These are phyloP conservation scores for Phthorimaea operculella DNA, from an alignment of 1,140 invertebrate genomes.

Conservation along the genomic window DNA sequence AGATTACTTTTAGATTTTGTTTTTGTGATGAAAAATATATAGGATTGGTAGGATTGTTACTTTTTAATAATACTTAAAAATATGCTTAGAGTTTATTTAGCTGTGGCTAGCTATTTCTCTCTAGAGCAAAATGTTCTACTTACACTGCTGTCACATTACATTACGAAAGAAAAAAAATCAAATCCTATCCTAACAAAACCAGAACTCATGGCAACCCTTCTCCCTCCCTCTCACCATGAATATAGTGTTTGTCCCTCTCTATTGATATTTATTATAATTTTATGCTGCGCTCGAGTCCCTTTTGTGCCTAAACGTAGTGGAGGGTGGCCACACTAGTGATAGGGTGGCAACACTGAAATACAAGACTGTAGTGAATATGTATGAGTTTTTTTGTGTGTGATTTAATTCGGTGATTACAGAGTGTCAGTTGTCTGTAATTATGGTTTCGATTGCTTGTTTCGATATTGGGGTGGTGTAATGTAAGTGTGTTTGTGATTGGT, in stretches of 20 bases:
- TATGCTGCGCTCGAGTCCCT: constrained; percentile 49
- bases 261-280: constrained; percentile 63
- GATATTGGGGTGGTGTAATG: constrained; percentile 4
- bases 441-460: constrained; percentile 9
- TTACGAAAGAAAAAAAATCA: neutral
- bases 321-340: constrained; percentile 46
- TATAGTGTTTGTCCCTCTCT: constrained; percentile 24
- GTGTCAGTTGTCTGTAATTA: constrained; percentile 55
- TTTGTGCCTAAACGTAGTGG: constrained; percentile 53
- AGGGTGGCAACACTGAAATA: constrained; percentile 46
- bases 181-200: neutral
- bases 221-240: neutral
- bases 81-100: too few species aligned
- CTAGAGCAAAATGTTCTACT: too few species aligned
- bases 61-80: too few species aligned
- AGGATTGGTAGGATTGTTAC: too few species aligned
- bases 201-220: neutral
- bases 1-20: too few species aligned
- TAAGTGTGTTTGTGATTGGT: neutral
- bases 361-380: constrained; percentile 47
- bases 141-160: neutral
- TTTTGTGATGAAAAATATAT: too few species aligned
- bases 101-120: too few species aligned
- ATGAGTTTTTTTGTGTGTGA: constrained; percentile 45
- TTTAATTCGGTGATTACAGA: constrained; percentile 51